phyloP scores from a whole-genome alignment of 2,113 vertebrate species.

The Dascyllus trimaculatus region DNA sequence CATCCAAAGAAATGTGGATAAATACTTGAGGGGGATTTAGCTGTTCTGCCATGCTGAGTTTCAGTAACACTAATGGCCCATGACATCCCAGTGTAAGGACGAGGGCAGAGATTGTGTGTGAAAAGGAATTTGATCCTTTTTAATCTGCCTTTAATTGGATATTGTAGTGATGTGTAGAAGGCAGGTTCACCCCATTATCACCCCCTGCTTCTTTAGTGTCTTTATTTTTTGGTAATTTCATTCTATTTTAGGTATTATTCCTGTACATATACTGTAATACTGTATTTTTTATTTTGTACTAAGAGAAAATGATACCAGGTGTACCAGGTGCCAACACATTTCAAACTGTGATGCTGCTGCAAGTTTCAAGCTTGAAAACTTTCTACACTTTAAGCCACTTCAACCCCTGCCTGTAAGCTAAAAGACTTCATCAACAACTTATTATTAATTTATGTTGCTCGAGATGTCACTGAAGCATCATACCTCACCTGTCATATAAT shows the following conservation, averaged over 20 bases:
- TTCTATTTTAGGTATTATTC: neutral
- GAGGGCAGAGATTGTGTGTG: conserved; percentile 42
- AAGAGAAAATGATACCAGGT: neutral
- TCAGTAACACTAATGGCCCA: conserved; percentile 47
- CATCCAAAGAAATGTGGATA: conserved; percentile 55
- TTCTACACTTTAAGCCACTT: too few species aligned
- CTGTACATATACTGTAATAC: neutral
- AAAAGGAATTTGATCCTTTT: conserved; percentile 66
- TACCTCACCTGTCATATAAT: too few species aligned
- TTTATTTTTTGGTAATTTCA: conserved; percentile 1
- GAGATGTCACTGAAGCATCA: too few species aligned
- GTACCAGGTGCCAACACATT: too few species aligned
- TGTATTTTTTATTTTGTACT: neutral
- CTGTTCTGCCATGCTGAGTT: conserved; percentile 59
- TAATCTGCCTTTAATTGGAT: conserved; percentile 76
- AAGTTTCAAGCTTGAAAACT: too few species aligned
- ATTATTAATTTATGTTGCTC: too few species aligned
- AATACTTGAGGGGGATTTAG: conserved; percentile 56
- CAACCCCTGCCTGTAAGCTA: too few species aligned
- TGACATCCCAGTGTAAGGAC: conserved; percentile 42
- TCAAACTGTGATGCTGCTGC: too few species aligned
- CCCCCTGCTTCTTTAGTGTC: neutral
- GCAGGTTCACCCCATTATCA: conserved; percentile 17
- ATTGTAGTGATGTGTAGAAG: conserved; percentile 24
- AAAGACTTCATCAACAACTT: too few species aligned